phyloP scores from a whole-genome alignment of 1,140 invertebrate genomes.

The Brachionus angularis region DNA sequence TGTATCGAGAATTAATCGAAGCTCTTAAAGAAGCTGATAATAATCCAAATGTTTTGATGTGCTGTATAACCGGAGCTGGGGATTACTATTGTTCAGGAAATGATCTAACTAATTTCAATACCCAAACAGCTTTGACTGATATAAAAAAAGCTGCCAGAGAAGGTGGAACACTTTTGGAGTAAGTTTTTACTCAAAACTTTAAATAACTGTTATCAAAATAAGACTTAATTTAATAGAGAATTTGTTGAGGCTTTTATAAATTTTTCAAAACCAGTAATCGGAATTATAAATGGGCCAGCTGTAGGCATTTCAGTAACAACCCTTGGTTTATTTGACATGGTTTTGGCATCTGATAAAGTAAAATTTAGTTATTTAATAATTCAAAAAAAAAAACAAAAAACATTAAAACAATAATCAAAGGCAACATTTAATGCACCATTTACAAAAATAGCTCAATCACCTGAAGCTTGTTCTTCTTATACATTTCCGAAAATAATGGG shows the following conservation, averaged over 20 bases:
- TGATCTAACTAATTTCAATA: conserved; percentile 67
- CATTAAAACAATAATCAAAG: too few species aligned
- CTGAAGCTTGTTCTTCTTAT: conserved; percentile 78
- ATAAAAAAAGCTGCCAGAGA: conserved; percentile 27
- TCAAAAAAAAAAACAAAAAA: too few species aligned
- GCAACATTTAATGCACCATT: conserved; percentile 86
- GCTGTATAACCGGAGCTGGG: conserved; percentile 66
- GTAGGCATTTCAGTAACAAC: conserved; percentile 81
- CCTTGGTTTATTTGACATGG: conserved; percentile 76
- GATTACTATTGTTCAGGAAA: conserved; percentile 81
- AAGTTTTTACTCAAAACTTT: conserved; percentile 49
- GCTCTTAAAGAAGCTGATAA: conserved; percentile 12
- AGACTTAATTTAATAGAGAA: conserved; percentile 57
- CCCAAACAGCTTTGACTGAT: conserved; percentile 43
- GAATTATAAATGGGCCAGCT: conserved; percentile 84
- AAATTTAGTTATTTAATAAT: too few species aligned
- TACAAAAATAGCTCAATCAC: conserved; percentile 69
- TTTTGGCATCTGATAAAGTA: conserved; percentile 69
- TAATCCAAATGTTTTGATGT: conserved; percentile 29
- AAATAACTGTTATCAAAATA: conserved; percentile 10
- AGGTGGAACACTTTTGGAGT: conserved; percentile 26
- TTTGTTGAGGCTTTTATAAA: conserved; percentile 75
- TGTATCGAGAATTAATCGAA: conserved; percentile 34
- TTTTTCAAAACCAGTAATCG: conserved; percentile 81
- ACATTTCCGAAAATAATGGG: conserved; percentile 65